Conservation (phyloP, 2,797 vertebrate genomes). For the Perodicticus potto region DNA sequence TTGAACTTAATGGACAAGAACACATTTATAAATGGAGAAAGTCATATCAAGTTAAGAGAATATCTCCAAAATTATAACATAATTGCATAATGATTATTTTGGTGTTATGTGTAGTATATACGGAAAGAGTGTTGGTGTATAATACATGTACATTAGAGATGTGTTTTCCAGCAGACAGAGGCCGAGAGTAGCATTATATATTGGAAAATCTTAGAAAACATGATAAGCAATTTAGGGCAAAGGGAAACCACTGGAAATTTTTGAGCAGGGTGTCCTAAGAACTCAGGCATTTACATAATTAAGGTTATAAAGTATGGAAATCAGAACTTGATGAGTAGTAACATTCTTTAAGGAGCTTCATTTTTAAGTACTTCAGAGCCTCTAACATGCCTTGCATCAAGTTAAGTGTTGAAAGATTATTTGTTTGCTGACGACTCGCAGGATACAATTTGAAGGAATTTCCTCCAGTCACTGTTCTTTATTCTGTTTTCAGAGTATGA, state of each 20-base stretch:
- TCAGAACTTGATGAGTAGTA: background rate
- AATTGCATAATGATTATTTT: background rate
- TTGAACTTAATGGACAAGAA: background rate
- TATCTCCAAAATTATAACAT: background rate
- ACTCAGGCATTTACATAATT: background rate
- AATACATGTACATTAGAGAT: too few species aligned
- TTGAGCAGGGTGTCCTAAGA: background rate
- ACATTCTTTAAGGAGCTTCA: background rate
- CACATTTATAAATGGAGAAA: conserved; percentile 4
- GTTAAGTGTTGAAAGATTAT: background rate
- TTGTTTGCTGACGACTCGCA: background rate
- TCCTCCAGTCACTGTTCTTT: background rate
- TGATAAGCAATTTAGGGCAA: background rate
- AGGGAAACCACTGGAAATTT: background rate
- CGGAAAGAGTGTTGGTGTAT: background rate
- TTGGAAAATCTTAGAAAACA: background rate
- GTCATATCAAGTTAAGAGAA: background rate
- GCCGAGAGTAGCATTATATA: background rate
- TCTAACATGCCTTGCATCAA: background rate
- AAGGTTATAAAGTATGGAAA: background rate
- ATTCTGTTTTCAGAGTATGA: background rate
- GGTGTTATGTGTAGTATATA: background rate
- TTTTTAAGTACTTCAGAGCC: background rate
- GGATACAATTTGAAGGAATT: background rate
- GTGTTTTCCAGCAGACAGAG: background rate